phyloP scores from a whole-genome alignment of 1,140 invertebrate genomes.

The Homalodisca vitripennis region DNA sequence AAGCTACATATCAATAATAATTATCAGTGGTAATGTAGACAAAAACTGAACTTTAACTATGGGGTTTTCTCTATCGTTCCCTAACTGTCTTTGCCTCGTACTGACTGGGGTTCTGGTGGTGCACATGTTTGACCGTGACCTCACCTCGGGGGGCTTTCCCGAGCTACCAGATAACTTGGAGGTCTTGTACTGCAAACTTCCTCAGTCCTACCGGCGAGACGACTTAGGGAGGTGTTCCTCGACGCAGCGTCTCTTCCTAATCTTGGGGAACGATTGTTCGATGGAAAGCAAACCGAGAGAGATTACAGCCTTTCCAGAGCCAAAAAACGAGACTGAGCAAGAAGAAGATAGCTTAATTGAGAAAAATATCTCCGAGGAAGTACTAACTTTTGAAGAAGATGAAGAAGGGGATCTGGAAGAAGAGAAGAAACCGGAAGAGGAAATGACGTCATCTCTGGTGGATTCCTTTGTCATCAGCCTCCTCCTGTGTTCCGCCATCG shows the following conservation, averaged over 20 bases:
- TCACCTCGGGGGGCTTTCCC: neutral
- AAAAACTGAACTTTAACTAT: neutral
- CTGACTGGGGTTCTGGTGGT: neutral
- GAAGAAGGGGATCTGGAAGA: neutral
- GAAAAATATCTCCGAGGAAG: neutral
- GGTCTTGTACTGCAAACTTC: neutral
- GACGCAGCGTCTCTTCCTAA: neutral
- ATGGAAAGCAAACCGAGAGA: neutral
- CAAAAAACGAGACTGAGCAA: neutral
- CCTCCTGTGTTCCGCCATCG: neutral
- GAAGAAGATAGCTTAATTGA: neutral
- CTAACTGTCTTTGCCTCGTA: neutral
- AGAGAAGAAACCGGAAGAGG: conserved; percentile 9
- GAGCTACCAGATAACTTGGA: neutral
- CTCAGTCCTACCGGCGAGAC: neutral
- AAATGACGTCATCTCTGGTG: neutral
- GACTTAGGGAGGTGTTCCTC: conserved; percentile 9
- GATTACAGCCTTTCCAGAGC: too few relatives aligned
- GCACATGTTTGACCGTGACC: neutral
- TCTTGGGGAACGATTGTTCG: conserved; percentile 3
- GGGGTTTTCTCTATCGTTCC: neutral
- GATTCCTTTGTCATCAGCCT: conserved; percentile 18
- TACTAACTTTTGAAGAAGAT: neutral
- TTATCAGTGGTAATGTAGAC: too few relatives aligned
- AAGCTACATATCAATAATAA: too few relatives aligned